Conservation (phyloP, 2,113 vertebrate species). For the Sylvietta virens region DNA sequence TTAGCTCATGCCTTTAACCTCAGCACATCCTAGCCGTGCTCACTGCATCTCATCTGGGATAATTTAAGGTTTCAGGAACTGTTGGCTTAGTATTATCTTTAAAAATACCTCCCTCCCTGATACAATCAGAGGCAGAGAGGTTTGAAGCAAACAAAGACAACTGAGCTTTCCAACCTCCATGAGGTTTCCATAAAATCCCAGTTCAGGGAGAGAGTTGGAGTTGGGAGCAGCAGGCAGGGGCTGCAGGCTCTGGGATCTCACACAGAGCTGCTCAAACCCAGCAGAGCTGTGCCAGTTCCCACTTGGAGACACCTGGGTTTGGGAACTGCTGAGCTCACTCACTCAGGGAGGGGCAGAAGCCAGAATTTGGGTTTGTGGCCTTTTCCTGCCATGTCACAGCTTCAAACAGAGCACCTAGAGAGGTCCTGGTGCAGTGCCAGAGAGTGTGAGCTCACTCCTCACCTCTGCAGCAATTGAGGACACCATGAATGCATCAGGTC, state of each 20-base stretch:
- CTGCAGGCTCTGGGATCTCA: not conserved
- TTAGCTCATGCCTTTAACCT: conserved; percentile 33
- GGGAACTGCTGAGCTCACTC: not conserved
- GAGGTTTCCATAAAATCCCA: not conserved
- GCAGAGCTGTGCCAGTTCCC: not conserved
- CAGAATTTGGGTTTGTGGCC: not conserved
- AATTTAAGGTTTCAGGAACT: conserved; percentile 13
- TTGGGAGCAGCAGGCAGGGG: not conserved
- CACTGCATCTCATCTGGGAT: not conserved
- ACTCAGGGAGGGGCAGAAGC: not conserved
- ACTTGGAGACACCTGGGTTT: not conserved
- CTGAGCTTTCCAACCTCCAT: not conserved
- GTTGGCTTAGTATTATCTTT: conserved; percentile 5
- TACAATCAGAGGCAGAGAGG: not conserved
- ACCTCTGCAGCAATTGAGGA: not conserved
- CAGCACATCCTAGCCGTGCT: not conserved
- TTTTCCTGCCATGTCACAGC: not conserved
- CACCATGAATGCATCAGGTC: not conserved
- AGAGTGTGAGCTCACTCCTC: not conserved
- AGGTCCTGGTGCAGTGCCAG: not conserved
- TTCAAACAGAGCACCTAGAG: not conserved
- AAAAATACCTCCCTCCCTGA: not conserved
- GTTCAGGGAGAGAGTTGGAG: not conserved
- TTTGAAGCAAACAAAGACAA: not conserved
- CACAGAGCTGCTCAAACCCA: not conserved